Evolutionary conservation across 2,888 invertebrate species (phyloP).

Genomic region (Melieria omissa): DNA sequence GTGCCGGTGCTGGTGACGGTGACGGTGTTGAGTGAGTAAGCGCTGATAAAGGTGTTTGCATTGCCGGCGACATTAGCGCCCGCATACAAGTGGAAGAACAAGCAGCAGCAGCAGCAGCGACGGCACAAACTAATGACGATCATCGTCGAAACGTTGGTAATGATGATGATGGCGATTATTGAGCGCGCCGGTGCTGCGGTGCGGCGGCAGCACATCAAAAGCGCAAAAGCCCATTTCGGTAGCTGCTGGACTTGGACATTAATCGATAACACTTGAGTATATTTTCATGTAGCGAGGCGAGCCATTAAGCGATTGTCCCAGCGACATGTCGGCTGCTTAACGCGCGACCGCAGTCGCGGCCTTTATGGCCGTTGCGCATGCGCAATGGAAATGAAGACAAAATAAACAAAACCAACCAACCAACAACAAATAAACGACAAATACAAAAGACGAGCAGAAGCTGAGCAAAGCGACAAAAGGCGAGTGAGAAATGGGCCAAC

Average conservation of each 20-base stretch:
- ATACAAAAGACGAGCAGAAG: too few species aligned
- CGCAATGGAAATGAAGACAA: too few species aligned
- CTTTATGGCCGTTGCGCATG: too few species aligned
- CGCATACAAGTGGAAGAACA: slow-evolving; percentile 9
- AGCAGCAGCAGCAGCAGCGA: not conserved
- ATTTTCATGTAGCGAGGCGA: slow-evolving; percentile 68
- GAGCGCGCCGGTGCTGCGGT: not conserved
- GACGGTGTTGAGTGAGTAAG: slow-evolving; percentile 17
- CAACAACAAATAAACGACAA: too few species aligned
- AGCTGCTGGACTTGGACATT: slow-evolving; percentile 67
- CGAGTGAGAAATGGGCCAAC: too few species aligned
- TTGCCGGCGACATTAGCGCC: slow-evolving; percentile 48
- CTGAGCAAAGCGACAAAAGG: too few species aligned
- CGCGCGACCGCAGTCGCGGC: too few species aligned
- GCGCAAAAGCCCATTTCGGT: slow-evolving; percentile 55
- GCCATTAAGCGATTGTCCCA: slow-evolving; percentile 67
- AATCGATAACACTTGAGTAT: slow-evolving; percentile 69
- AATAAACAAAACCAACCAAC: too few species aligned
- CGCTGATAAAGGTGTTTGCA: slow-evolving; percentile 47
- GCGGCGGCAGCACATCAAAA: slow-evolving; percentile 40
- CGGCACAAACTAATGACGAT: too few species aligned
- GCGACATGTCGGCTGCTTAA: too few species aligned
- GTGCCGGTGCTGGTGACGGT: too few species aligned
- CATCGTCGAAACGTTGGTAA: not conserved
- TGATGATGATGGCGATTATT: not conserved